These are phyloP conservation scores for Rhinoraja longicauda DNA, from an alignment of 2,797 vertebrate species.

Conservation along the genomic window DNA sequence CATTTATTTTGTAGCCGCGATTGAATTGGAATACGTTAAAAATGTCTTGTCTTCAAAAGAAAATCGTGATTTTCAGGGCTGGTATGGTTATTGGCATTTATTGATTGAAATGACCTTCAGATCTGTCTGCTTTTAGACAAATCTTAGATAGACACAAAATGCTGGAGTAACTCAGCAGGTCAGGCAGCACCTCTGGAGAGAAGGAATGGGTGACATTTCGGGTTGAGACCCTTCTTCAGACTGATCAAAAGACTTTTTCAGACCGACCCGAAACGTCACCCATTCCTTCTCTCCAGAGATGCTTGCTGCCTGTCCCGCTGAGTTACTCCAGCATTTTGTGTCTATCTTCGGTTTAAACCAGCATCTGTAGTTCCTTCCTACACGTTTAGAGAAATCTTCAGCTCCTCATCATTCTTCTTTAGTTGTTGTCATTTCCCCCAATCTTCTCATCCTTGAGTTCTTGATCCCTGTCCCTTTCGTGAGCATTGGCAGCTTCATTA, in stretches of 20 bases:
- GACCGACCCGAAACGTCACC: no score
- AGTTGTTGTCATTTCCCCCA: not conserved
- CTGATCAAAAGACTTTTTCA: no score
- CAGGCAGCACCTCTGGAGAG: no score
- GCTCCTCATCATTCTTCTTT: not conserved
- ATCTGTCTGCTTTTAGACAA: not conserved
- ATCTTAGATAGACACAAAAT: no score
- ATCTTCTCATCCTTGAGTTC: not conserved
- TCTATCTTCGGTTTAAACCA: no score
- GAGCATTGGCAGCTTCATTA: not conserved
- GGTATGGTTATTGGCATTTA: not conserved
- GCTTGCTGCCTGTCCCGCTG: no score
- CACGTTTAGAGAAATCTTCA: not conserved
- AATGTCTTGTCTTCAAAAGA: not conserved
- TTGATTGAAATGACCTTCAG: not conserved
- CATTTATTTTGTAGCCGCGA: slow-evolving; percentile 10
- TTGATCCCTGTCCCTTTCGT: not conserved
- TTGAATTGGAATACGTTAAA: slow-evolving; percentile 1
- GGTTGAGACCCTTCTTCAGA: no score
- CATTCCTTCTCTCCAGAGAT: no score
- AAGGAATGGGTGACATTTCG: no score
- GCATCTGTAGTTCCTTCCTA: no score
- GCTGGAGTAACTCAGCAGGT: no score
- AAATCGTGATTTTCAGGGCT: not conserved
- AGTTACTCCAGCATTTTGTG: no score